Evolutionary conservation across 2,797 vertebrate genomes (phyloP).

Genomic region (Hyperoplus immaculatus): DNA sequence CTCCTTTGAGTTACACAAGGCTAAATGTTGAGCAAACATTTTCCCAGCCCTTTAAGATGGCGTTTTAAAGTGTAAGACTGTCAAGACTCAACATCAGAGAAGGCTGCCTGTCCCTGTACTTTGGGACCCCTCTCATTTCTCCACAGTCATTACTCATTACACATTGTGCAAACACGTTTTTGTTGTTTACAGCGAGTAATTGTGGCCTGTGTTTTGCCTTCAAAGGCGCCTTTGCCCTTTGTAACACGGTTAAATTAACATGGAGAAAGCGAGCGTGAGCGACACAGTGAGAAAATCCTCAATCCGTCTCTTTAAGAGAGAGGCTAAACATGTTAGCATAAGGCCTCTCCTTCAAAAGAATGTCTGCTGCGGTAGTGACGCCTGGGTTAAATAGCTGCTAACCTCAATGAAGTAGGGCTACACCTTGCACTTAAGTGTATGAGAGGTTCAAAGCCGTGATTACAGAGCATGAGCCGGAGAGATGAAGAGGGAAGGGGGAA

Average conservation of each 20-base stretch:
- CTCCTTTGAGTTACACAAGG: slow-evolving; percentile 52
- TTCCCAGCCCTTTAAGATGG: slow-evolving; percentile 65
- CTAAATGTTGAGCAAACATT: slow-evolving; percentile 49
- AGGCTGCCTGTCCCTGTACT: slow-evolving; percentile 75
- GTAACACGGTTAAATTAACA: slow-evolving; percentile 62
- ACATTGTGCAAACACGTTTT: slow-evolving; percentile 58
- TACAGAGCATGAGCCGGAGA: slow-evolving; percentile 62
- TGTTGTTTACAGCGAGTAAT: slow-evolving; percentile 81
- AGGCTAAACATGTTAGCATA: slow-evolving; percentile 45
- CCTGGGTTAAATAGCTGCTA: slow-evolving; percentile 58
- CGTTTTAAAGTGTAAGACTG: slow-evolving; percentile 59
- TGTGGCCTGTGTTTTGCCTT: slow-evolving; percentile 76
- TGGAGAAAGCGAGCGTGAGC: slow-evolving; percentile 62
- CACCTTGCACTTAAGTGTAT: slow-evolving; percentile 77
- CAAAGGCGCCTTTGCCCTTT: slow-evolving; percentile 75
- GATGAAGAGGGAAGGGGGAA: slow-evolving; percentile 38
- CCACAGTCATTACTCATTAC: slow-evolving; percentile 66
- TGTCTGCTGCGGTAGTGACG: slow-evolving; percentile 56
- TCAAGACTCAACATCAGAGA: slow-evolving; percentile 58
- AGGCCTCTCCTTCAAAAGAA: slow-evolving; percentile 61
- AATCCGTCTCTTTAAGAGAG: slow-evolving; percentile 18
- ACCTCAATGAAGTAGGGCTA: slow-evolving; percentile 51
- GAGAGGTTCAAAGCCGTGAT: slow-evolving; percentile 67
- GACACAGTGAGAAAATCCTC: slow-evolving; percentile 45
- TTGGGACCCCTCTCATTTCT: slow-evolving; percentile 74